Conservation (phyloP, 2,797 vertebrate genomes). For the Hypotaenidia philippensis region DNA sequence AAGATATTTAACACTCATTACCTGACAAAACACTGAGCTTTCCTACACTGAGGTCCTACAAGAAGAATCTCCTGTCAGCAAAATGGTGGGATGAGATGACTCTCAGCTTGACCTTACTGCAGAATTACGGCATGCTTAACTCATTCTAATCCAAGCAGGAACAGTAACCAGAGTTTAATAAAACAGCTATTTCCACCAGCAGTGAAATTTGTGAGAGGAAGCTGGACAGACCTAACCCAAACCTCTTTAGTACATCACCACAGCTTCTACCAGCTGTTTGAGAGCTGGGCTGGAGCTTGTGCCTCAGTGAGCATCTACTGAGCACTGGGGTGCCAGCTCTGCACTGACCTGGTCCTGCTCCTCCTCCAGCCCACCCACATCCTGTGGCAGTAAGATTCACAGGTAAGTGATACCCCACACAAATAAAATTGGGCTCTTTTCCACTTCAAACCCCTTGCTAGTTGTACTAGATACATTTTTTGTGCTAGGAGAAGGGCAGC, state of each 20-base stretch:
- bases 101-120: neutral
- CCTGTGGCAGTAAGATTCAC: neutral
- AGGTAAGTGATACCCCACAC: neutral
- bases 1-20: neutral
- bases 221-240: neutral
- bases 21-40: neutral
- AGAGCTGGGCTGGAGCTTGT: neutral
- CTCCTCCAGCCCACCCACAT: neutral
- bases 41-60: neutral
- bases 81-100: neutral
- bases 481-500: neutral
- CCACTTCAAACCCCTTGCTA: neutral
- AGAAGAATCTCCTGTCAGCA: neutral
- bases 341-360: neutral
- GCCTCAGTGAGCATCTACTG: neutral
- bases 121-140: neutral
- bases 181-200: neutral
- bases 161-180: neutral
- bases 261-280: neutral
- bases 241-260: neutral
- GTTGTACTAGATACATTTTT: neutral
- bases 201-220: neutral
- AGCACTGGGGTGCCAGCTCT: neutral
- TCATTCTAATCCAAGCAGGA: neutral
- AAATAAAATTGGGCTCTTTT: fast-evolving